Evolutionary conservation across 2,113 vertebrate species (phyloP).

Genomic region (Notarius quadriscutis): DNA sequence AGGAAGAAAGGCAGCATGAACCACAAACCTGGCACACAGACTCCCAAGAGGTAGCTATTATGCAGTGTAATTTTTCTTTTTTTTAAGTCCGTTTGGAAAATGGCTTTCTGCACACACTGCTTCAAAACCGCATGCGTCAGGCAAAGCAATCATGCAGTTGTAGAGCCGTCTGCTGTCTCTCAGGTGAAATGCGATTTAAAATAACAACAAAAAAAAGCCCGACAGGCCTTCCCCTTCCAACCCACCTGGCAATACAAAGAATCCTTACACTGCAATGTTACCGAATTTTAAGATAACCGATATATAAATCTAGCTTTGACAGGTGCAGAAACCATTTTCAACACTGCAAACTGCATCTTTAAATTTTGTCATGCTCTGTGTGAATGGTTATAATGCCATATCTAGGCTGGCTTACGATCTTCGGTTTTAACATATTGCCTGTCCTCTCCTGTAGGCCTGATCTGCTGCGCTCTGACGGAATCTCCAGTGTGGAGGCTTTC

Average conservation of each 20-base stretch:
- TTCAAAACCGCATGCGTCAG: background rate
- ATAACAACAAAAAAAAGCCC: background rate
- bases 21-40: constrained; percentile 85
- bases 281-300: background rate
- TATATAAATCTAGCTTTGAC: background rate
- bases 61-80: background rate
- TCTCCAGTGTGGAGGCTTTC: constrained; percentile 81
- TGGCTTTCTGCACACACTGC: background rate
- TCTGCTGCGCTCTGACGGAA: constrained; percentile 89
- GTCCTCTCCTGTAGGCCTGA: constrained; percentile 79
- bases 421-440: background rate
- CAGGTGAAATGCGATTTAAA: background rate
- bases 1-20: constrained; percentile 86
- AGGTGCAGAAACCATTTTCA: background rate
- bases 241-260: background rate
- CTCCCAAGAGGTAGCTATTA: constrained; percentile 79
- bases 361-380: background rate
- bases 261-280: background rate
- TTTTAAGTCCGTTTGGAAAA: background rate
- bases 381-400: background rate
- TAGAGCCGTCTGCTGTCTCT: background rate
- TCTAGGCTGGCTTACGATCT: background rate
- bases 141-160: background rate
- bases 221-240: background rate
- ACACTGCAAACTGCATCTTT: background rate